Evolutionary conservation across 2,113 vertebrate species (phyloP).

Genomic region (Cavia aperea): DNA sequence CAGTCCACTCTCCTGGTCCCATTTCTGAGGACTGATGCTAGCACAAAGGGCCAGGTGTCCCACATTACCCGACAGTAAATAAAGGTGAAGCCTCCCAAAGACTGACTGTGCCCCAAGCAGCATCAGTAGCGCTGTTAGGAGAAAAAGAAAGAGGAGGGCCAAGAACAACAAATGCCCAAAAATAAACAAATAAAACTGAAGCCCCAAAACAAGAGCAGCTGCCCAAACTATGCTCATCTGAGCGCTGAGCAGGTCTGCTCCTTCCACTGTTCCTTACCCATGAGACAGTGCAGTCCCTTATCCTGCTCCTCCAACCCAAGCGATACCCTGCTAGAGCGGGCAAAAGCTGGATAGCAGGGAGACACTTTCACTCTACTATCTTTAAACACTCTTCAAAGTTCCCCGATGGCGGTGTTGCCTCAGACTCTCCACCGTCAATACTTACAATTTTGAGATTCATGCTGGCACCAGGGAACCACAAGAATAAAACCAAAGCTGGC

Average conservation of each 20-base stretch:
- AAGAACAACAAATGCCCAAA: background rate
- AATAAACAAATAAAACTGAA: background rate
- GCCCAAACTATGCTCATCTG: background rate
- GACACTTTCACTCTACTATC: background rate
- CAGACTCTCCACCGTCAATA: background rate
- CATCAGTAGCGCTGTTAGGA: background rate
- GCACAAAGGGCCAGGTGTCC: background rate
- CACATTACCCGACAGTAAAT: background rate
- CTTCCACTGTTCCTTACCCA: background rate
- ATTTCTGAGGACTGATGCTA: background rate
- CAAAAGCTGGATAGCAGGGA: background rate
- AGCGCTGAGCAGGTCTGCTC: background rate
- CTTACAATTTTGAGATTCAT: conserved; percentile 28
- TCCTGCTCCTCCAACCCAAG: background rate
- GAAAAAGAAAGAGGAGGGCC: background rate
- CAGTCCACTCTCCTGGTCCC: background rate
- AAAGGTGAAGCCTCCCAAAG: background rate
- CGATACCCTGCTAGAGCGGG: background rate
- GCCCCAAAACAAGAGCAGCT: accelerated
- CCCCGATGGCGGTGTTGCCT: background rate
- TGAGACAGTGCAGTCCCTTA: background rate
- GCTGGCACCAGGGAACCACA: background rate
- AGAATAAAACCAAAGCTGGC: background rate
- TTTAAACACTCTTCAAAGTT: background rate
- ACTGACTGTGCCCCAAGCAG: background rate